Evolutionary conservation across 2,888 invertebrate species (phyloP), one percentile per base, ranked within the genome.

Genomic region (Pristionchus entomophagus): DNA sequence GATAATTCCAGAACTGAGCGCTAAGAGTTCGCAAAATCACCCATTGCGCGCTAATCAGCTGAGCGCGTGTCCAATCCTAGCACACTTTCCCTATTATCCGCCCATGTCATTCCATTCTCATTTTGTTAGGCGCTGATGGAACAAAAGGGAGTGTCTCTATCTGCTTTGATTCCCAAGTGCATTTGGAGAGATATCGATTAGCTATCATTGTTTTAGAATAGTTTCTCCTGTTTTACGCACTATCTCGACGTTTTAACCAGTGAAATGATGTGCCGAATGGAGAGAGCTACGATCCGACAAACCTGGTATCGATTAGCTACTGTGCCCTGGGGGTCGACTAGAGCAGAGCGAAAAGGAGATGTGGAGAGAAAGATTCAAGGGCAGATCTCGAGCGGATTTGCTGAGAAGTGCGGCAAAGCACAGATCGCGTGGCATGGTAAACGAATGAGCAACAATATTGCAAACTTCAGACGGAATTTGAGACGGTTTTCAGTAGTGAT

Each of bases 81-180:
- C 69, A 38, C 69, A 69, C 69, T 69, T 69, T 69, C 69, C 29
- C 69, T 38, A 38, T 69, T 69, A 38, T 35, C 38, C 22, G 12
- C 38, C 29, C 12, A 56, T 56, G n/a, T 65, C 32, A 17, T n/a
- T n/a, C 49, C 17, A 17, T 32, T 69, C 69, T 35, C 69, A 69
- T 38, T 35, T 69, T 69, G 69, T 69, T 35, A 69, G 38, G 22
- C n/a, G 65, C 65, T 29, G 12, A 22, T 38, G 29, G 69, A 69
- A 69, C 69, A 69, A 69, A 32, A 32, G 69, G 19, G 35, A 19
- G 8, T 35, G 38, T 65, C 69, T 69, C 14, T 14, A 32, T 32
- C 29, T 10, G 32, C n/a, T 12, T 56, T 56, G 56, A 56, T 56
- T n/a, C n/a, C n/a, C n/a, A n/a, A n/a, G n/a, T n/a, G n/a, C n/a